Conservation (phyloP, 2,797 vertebrate species). For the Pantherophis alleghaniensis region DNA sequence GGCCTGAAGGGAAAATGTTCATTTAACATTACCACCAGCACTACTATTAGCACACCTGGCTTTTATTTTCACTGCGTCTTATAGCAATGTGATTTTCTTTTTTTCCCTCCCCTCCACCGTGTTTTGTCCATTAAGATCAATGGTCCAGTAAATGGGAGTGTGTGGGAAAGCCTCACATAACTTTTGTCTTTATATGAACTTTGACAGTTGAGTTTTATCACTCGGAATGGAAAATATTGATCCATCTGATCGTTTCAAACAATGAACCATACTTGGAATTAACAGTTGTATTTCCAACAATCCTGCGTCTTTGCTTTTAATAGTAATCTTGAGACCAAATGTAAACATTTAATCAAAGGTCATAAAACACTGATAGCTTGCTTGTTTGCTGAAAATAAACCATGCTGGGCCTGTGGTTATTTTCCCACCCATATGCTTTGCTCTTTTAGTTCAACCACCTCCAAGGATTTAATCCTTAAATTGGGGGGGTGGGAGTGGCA, state of each 20-base stretch:
- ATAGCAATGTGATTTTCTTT: not conserved
- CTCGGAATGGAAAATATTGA: not conserved
- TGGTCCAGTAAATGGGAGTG: not conserved
- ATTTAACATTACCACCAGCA: not conserved
- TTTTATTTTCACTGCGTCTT: not conserved
- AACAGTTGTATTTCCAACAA: not conserved
- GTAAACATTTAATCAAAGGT: not conserved
- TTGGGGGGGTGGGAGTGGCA: not conserved
- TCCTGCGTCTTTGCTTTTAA: not conserved
- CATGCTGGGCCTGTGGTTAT: not conserved
- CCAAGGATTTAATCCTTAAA: not conserved
- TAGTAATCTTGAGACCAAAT: not conserved
- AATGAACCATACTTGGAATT: not conserved
- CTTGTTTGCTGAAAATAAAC: not conserved
- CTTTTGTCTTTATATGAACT: not conserved
- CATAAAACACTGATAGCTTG: not conserved
- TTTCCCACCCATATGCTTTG: not conserved
- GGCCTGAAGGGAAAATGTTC: not conserved
- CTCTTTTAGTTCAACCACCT: not conserved
- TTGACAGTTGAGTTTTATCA: not conserved
- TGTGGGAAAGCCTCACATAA: not conserved
- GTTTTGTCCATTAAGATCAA: not conserved
- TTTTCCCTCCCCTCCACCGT: rapidly evolving
- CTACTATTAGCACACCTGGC: not conserved
- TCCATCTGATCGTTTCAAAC: not conserved